These are phyloP conservation scores for honey bee (Apis mellifera) DNA, from an alignment of 1,140 invertebrate species.

Conservation along the genomic window Amel_HAv3.1 CM009940.2:9038001-9038500, in stretches of 20 bases:
- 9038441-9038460: neutral
- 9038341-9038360: neutral
- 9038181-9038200: neutral
- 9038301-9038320: neutral
- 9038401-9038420: too few relatives aligned
- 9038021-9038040: neutral
- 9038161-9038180: neutral
- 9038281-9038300: conserved; percentile 1
- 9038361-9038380: too few relatives aligned
- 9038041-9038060: neutral
- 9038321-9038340: neutral
- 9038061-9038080: too few relatives aligned
- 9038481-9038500: too few relatives aligned
- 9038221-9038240: neutral
- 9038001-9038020: neutral
- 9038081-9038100: neutral
- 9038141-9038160: neutral
- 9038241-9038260: neutral
- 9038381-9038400: neutral
- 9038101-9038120: neutral
- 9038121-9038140: neutral
- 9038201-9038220: neutral
- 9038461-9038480: neutral
- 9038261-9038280: neutral
- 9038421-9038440: neutral